Evolutionary conservation across 1,140 invertebrate species (phyloP), one percentile per base, ranked within the genome.

Genomic region (Heliothis subflexa): DNA sequence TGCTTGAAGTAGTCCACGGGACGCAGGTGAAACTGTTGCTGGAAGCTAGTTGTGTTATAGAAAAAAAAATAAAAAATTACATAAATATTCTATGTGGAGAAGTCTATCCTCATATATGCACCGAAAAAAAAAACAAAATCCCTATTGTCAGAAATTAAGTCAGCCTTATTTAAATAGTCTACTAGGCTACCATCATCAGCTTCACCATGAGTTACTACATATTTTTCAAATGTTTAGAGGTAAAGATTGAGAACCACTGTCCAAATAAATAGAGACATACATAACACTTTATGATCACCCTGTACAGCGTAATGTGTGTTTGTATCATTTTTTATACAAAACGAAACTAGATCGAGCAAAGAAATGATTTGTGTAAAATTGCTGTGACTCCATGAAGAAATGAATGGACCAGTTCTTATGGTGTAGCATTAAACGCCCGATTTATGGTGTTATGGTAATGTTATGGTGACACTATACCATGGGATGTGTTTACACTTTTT

Each of bases 251-350:
- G 21, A 1, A 28, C 47, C 66, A 10, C 66, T 70, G 66, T n/a
- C 66, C 45, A 52, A 52, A 70, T 52, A 18, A 52, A 70, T 70
- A 70, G 66, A 70, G 66, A 70, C 66, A 70, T 70, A 70, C 66
- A 70, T 70, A 52, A 70, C 47, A 70, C 66, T 70, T 70, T 70
- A 70, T 52, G 47, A 52, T 13, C 16, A 25, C 5, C 66, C 47
- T 70, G 66, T 70, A 70, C 28, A 70, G 47, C 66, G 47, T 70
- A 70, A 52, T 70, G 47, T 28, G 47, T 70, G 47, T 70, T 70
- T 70, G 66, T 70, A 52, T 21, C 14, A 47, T 50, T 70, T 70
- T 70, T 70, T 70, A 49, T 49, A 13, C 5, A 25, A 70, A 70
- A 66, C 16, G 47, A 70, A 70, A 70, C 66, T 70, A 52, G 66